Evolutionary conservation across 2,888 invertebrate species (phyloP), one percentile per base, ranked within the genome.

Genomic region (Pemphredon lugubris): DNA sequence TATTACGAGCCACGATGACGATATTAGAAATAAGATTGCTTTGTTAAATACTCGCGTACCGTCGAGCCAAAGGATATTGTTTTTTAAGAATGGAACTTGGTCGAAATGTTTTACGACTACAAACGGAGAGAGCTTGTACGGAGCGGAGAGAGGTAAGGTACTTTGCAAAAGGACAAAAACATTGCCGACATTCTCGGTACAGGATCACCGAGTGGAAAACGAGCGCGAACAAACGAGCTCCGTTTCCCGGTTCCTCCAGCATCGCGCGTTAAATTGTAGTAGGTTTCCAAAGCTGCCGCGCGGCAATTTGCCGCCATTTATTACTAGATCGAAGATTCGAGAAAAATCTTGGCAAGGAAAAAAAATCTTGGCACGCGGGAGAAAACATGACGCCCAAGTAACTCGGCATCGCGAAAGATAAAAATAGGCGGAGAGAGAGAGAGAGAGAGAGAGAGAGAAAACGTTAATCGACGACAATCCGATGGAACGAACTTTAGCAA

Each of bases 21-120:
- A 51, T 51, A 51, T 39, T 51, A 51, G 21, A 13, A 34, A 21
- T 37, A 21, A 51, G 21, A 34, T 37, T 21, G 34, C 21, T 51
- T 51, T 51, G 34, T 21, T 37, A 37, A 51, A 51, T 51, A 18
- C 14, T 26, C 7, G 3, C 26, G 26, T 26, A 26, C 3, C 7
- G 7, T 26, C 26, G 26, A 26, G 3, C 26, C 7, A 34, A 14
- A 4, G n/a, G n/a, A n/a, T n/a, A n/a, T n/a, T n/a, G n/a, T n/a
- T n/a, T n/a, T n/a, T n/a, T n/a, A n/a, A n/a, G n/a, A n/a, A n/a
- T n/a, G n/a, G n/a, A n/a, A n/a, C n/a, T n/a, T n/a, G n/a, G n/a
- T n/a, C n/a, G n/a, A n/a, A n/a, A n/a, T n/a, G n/a, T n/a, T n/a
- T n/a, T n/a, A n/a, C n/a, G n/a, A n/a, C n/a, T n/a, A n/a, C n/a